Conservation (phyloP, 2,113 vertebrate species). For the western clawed frog (Xenopus tropicalis) region UCB_Xtro_10.0 CM004450.2:144653501-144654000, state of each 20-base stretch:
- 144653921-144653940: not conserved
- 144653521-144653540: not conserved
- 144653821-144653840: not conserved
- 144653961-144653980: conserved; percentile 16
- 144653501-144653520: not conserved
- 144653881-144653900: conserved; percentile 22
- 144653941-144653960: conserved; percentile 18
- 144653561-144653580: not conserved
- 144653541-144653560: not conserved
- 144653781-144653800: not conserved
- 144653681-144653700: not conserved
- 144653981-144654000: not conserved
- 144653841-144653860: no score
- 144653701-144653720: not conserved
- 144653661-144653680: conserved; percentile 5
- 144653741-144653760: no score
- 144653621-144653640: not conserved
- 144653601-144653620: not conserved
- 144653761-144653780: not conserved
- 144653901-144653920: conserved; percentile 17
- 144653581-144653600: not conserved
- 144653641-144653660: not conserved
- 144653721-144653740: not conserved
- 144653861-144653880: conserved; percentile 1
- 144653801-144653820: not conserved